Evolutionary conservation across 2,888 invertebrate species (phyloP), one percentile per base, ranked within the genome.

Genomic region (Chorisops tibialis): DNA sequence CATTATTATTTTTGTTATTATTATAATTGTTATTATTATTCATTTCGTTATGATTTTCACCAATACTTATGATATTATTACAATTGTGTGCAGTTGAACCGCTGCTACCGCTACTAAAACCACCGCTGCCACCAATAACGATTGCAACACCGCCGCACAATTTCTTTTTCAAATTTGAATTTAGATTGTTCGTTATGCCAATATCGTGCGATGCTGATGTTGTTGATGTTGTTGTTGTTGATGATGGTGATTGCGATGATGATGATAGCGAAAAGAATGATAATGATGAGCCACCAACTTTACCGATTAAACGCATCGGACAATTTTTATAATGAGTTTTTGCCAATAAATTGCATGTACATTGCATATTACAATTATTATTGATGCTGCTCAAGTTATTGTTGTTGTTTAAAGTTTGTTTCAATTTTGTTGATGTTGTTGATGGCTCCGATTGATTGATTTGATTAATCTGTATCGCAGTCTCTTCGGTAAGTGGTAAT

Each of bases 401-500:
- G 24, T 54, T 37, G 16, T 37, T 19, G 38, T 45, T 45, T 11
- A 16, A 41, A 54, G 11, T 45, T 48, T 19, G 35, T 14, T 24
- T 58, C 3, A 56, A 30, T 41, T 24, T 6, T 9, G 38, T 38
- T 14, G 61, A 22, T 24, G 59, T 54, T 22, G 64, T 54, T 60
- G 63, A 59, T 49, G 50, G 43, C 45, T 51, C n/a, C 22, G 37
- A 39, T 41, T 63, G 52, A 21, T 58, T 24, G 12, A 56, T 14
- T n/a, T 51, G 45, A 38, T 37, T 50, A n/a, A 50, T 30, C 59
- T 67, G 52, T 43, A 64, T 65, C 12, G 78, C 74, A 69, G 81
- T 81, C 65, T 81, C 83, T 63, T 83, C 84, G 6, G 84, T 82
- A 67, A 87, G 75, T 65, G 87, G 87, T 73, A 87, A 84, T 71